A percentile compares a stretch with the other conserved stretches of the same genome.
These are phyloP conservation scores for Hormaphis cornu DNA, from an alignment of 1,140 invertebrate genomes.

Conservation along the genomic window DNA sequence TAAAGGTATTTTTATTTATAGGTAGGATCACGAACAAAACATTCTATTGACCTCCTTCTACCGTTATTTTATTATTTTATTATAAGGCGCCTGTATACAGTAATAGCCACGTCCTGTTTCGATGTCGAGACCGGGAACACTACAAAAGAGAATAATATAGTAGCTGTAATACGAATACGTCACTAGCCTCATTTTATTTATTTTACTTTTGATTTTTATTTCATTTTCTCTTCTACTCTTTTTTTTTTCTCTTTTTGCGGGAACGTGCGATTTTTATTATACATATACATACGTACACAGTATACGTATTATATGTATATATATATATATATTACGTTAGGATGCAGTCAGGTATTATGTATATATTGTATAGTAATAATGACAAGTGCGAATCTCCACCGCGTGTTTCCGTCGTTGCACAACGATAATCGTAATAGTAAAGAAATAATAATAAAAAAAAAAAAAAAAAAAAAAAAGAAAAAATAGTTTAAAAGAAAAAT, in stretches of 20 bases:
- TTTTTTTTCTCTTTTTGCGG: constrained; percentile 6
- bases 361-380: constrained; percentile 21
- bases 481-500: constrained; percentile 27
- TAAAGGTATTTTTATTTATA: constrained; percentile 8
- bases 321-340: not conserved
- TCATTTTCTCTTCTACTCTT: not conserved
- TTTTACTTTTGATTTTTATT: constrained; percentile 27
- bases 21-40: constrained; percentile 4
- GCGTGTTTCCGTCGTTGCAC: constrained; percentile 14
- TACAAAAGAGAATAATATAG: constrained; percentile 28
- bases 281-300: not conserved
- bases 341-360: constrained; percentile 1
- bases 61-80: constrained; percentile 23
- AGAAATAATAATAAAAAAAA: too few species aligned
- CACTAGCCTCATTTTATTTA: constrained; percentile 24
- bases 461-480: constrained; percentile 8
- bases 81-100: constrained; percentile 15
- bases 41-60: constrained; percentile 5
- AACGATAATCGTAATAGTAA: constrained; percentile 21
- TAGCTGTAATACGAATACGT: constrained; percentile 26
- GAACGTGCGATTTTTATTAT: not conserved
- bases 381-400: constrained; percentile 23
- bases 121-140: constrained; percentile 18
- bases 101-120: constrained; percentile 21
- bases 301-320: not conserved